Percentiles rank a stretch among this genome's conserved stretches.
These are phyloP conservation scores for Sebastiscus albofasciatus DNA, from an alignment of 2,797 vertebrate genomes.

Conservation along the genomic window DNA sequence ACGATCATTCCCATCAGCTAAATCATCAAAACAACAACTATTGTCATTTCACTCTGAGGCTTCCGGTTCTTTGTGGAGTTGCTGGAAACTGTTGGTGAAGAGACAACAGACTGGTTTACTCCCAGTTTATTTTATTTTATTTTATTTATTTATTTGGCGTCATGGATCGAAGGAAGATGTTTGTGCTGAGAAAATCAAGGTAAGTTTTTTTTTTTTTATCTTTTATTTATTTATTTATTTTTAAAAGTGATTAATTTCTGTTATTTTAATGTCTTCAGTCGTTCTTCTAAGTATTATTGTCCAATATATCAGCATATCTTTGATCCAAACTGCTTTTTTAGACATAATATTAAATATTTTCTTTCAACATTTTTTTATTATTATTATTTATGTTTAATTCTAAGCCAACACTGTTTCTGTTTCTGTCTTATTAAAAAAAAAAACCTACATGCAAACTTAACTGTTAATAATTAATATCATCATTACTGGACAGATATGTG, in stretches of 20 bases:
- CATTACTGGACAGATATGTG: slow-evolving; percentile 32
- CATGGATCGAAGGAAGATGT: slow-evolving; percentile 35
- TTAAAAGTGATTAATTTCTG: neutral
- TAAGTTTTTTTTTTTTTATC: slow-evolving; percentile 19
- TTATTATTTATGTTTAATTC: neutral
- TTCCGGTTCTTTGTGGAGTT: slow-evolving; percentile 5
- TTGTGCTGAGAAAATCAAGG: slow-evolving; percentile 48
- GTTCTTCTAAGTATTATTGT: neutral
- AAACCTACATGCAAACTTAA: slow-evolving; percentile 2
- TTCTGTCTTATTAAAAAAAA: neutral
- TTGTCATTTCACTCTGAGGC: neutral
- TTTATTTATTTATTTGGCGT: neutral
- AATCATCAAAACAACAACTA: slow-evolving; percentile 10
- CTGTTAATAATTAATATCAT: slow-evolving; percentile 35
- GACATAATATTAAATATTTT: neutral
- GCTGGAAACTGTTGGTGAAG: slow-evolving; percentile 14
- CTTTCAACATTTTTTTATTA: neutral
- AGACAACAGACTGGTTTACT: slow-evolving; percentile 15
- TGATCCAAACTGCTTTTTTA: neutral
- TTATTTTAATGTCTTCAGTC: neutral
- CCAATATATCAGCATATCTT: neutral
- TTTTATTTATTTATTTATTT: neutral
- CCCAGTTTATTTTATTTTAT: neutral
- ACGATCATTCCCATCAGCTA: neutral
- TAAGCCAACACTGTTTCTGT: neutral